Evolutionary conservation across 2,113 vertebrate genomes (phyloP).

Genomic region (Perca fluviatilis): DNA sequence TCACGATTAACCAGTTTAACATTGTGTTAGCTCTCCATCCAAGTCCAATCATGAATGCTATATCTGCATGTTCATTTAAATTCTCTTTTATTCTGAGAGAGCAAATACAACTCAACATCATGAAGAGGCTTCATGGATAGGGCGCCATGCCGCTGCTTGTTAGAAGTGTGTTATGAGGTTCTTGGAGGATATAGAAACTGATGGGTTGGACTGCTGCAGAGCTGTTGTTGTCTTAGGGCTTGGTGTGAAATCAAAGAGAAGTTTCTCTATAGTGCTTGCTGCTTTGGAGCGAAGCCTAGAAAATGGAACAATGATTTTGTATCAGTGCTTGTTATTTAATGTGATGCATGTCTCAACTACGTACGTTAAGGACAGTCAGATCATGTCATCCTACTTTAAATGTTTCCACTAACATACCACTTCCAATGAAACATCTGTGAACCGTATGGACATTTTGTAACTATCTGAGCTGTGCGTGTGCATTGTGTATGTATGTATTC

Average conservation of each 20-base stretch:
- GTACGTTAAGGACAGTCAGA: not conserved
- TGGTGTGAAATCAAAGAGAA: constrained; percentile 63
- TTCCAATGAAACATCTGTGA: not conserved
- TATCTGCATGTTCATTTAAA: constrained; percentile 35
- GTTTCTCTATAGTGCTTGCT: constrained; percentile 33
- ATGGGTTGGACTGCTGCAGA: constrained; percentile 43
- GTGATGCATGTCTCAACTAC: constrained; percentile 22
- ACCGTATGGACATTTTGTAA: not conserved
- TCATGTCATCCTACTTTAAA: not conserved
- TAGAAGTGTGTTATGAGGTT: constrained; percentile 47
- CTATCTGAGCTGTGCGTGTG: not conserved
- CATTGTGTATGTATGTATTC: not conserved
- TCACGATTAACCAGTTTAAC: constrained; percentile 21
- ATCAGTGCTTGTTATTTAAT: constrained; percentile 26
- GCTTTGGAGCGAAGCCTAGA: constrained; percentile 57
- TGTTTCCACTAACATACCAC: not conserved
- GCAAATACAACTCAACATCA: constrained; percentile 47
- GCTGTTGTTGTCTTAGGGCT: constrained; percentile 52
- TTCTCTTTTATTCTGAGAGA: constrained; percentile 49
- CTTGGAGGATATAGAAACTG: constrained; percentile 34
- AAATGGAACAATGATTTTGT: constrained; percentile 42
- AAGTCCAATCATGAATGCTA: constrained; percentile 9
- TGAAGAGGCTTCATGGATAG: constrained; percentile 27
- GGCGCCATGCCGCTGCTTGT: constrained; percentile 41
- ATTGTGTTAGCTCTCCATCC: constrained; percentile 35